phyloP scores from a whole-genome alignment of 2,113 vertebrate genomes.

The Grammomys surdaster region DNA sequence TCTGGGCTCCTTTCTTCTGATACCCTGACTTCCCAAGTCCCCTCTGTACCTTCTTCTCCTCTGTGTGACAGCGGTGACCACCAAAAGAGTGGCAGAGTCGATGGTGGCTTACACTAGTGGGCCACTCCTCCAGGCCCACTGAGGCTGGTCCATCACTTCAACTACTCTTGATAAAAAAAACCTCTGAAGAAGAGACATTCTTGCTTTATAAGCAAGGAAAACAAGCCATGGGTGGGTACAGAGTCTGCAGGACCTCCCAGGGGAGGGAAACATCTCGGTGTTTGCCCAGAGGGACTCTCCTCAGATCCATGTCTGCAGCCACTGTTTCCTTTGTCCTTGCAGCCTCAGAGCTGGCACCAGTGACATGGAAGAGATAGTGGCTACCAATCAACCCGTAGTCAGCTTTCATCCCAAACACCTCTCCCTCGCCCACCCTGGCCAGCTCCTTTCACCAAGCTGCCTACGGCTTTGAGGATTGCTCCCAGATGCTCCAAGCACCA shows the following conservation, averaged over 20 bases:
- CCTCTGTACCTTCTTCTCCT: not conserved
- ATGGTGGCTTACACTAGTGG: not conserved
- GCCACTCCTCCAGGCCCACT: not conserved
- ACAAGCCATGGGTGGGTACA: not conserved
- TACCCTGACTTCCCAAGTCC: no score
- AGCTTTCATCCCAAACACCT: not conserved
- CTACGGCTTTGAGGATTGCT: not conserved
- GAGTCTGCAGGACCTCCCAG: not conserved
- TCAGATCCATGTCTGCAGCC: not conserved
- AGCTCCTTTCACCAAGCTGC: not conserved
- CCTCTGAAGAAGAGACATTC: not conserved
- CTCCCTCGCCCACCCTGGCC: not conserved
- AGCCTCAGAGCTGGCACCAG: not conserved
- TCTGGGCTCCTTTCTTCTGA: no score
- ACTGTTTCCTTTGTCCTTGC: not conserved
- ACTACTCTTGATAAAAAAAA: not conserved
- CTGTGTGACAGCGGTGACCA: not conserved
- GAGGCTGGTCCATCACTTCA: not conserved
- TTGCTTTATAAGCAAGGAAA: not conserved
- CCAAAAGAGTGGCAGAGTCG: rapidly evolving
- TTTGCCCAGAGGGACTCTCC: not conserved
- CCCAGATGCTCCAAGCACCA: not conserved
- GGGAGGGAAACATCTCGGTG: not conserved
- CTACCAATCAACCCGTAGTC: not conserved
- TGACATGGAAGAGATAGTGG: not conserved